Base-by-base conservation (phyloP, 2,113 vertebrate species). In the Aleadryas rufinucha region DNA sequence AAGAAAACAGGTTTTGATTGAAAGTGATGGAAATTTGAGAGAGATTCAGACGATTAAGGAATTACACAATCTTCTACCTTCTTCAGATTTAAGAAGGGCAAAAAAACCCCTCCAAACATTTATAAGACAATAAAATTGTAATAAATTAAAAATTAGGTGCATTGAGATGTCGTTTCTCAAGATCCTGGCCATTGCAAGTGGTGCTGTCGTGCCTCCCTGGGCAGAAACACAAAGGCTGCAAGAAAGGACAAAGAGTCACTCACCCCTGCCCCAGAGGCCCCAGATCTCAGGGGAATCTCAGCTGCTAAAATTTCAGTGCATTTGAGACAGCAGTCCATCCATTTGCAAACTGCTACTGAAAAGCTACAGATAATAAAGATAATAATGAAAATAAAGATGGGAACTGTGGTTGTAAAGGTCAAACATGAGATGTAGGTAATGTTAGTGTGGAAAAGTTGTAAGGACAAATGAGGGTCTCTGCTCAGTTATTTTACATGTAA, bases 261-360 rank as follows among this genome's bases (percentile, higher is more conserved):
- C 82, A 80, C 27, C 30, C 7, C 4, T 15, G 42, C 22, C 63
- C 72, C 30, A 65, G 65, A 81, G n/a, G 30, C 60, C 24, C 28
- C 9, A 0, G 47, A 65, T 54, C 68, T 50, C 60, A 39, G 30
- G 13, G 64, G 47, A 63, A 78, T 45, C 81, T 28, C 21, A 74
- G 39, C 87, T 91, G 30, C 37, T 65, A 74, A 86, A 65, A 72
- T 90, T 76, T 83, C 76, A 61, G 54, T 22, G 18, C 37, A 28
- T 80, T 89, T 53, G 41, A 78, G 60, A 78, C 76, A 93, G 39
- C 15, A 84, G 39, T 28, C 27, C 41, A 66, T 54, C 77, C 74
- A 66, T 37, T 59, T 93, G 60, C 23, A 66, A 93, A 87, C 37
- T 28, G 52, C 53, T 84, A 53, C 68, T 54, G 30, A 74, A 89